Evolutionary conservation across 2,797 vertebrate genomes (phyloP), one percentile per base, ranked within the genome.

Genomic region (Chlorospingus flavigularis): DNA sequence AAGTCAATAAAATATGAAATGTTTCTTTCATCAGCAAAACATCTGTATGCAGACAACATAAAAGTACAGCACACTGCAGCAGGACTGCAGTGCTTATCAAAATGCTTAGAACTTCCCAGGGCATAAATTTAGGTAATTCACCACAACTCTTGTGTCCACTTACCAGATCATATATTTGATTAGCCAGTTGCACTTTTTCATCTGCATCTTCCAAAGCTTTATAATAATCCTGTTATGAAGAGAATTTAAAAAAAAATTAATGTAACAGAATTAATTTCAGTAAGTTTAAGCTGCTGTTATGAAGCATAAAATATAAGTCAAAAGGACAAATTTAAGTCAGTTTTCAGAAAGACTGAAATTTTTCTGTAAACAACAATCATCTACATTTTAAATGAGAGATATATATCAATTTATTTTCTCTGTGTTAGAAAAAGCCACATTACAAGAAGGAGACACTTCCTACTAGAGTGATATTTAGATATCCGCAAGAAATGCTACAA

Each of bases 101-200:
- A 92, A 67, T 4, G 6, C 47, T 74, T 35, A 68, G 8, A 91
- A 89, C 10, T 43, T 25, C 19, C 25, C 12, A 40, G 14, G 26
- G 25, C 15, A 76, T 33, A 81, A 58, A 78, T 60, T 53, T 9
- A 58, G 26, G 43, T 42, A 92, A 81, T 63, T 86, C 5, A 58
- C 13, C 28, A 60, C 47, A 92, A 48, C 13, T 42, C 58, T 37
- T 75, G 24, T 65, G 37, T 61, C 78, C 60, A 98, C 99, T 99
- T 98, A 99, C 99, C 98, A 99, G 98, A 91, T 99, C 99, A 97
- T 99, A 99, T 88, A 99, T 99, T 98, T 99, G 99, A 98, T 99
- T 99, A 97, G 99, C 99, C 98, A 99, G 98, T 47, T 99, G 99
- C 39, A 99, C 99, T 89, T 99, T 99, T 96, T 99, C 99, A 95